Conservation (phyloP, 2,797 vertebrate species). For the Sebastiscus tertius region DNA sequence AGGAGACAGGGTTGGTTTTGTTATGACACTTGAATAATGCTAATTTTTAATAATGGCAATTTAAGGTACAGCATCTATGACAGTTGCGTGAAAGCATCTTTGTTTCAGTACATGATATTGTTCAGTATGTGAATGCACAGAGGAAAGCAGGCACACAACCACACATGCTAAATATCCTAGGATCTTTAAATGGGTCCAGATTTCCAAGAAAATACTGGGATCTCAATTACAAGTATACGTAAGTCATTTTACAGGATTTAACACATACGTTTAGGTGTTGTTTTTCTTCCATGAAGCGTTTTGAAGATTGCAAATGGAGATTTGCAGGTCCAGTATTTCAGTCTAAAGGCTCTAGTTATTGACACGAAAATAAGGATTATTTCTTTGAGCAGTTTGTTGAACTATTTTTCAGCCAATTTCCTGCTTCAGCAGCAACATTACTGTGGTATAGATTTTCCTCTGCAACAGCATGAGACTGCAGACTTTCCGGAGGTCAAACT, state of each 20-base stretch:
- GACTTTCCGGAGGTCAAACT: slow-evolving; percentile 26
- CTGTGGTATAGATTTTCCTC: not conserved
- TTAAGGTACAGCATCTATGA: not conserved
- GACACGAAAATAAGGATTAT: not conserved
- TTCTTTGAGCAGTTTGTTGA: not conserved
- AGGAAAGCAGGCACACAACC: no score
- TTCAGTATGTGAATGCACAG: not conserved
- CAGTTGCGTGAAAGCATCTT: not conserved
- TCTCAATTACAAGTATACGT: not conserved
- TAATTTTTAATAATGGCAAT: not conserved
- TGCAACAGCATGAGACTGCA: not conserved
- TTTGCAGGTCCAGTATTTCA: not conserved
- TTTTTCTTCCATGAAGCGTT: not conserved
- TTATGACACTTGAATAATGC: not conserved
- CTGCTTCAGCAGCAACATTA: not conserved
- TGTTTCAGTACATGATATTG: not conserved
- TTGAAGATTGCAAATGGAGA: not conserved
- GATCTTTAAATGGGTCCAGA: not conserved
- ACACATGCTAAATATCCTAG: not conserved
- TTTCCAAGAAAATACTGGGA: not conserved
- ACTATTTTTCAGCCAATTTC: not conserved
- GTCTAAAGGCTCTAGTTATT: not conserved
- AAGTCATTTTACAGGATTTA: not conserved
- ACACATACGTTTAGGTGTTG: not conserved
- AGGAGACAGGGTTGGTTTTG: fast-evolving